Evolutionary conservation across 2,113 vertebrate species (phyloP).

Genomic region (Numida meleagris): DNA sequence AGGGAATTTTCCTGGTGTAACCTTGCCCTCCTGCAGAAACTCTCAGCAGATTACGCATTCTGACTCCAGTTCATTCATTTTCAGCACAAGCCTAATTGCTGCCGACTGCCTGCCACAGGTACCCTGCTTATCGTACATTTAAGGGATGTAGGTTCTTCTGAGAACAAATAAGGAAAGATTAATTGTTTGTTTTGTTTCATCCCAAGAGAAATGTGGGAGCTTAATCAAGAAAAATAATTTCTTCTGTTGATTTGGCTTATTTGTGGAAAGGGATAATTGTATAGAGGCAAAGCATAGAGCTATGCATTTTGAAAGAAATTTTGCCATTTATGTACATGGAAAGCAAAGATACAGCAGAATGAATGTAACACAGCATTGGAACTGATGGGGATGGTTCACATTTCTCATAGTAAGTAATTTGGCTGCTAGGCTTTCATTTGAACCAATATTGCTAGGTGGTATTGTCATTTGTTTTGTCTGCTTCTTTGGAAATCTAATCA

Average conservation of each 20-base stretch:
- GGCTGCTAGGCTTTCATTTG: conserved; percentile 81
- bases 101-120: conserved; percentile 87
- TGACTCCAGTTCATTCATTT: conserved; percentile 85
- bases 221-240: conserved; percentile 99
- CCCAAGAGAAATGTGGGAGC: conserved; percentile 90
- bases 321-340: conserved; percentile 67
- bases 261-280: conserved; percentile 82
- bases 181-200: conserved; percentile 95
- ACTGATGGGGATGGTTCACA: conserved; percentile 79
- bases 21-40: conserved; percentile 80
- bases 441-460: conserved; percentile 78
- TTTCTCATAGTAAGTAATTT: conserved; percentile 84
- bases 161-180: conserved; percentile 95
- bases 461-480: conserved; percentile 89
- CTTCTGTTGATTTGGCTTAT: conserved; percentile 87
- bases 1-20: conserved; percentile 83
- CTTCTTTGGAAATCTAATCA: conserved; percentile 91
- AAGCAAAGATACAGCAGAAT: conserved; percentile 72
- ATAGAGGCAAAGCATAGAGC: conserved; percentile 59
- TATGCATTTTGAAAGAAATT: conserved; percentile 79
- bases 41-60: conserved; percentile 82
- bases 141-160: conserved; percentile 80
- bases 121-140: conserved; percentile 77
- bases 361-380: conserved; percentile 72
- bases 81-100: conserved; percentile 88